Evolutionary conservation across 1,140 invertebrate genomes (phyloP).

Genomic region (Zaprionus davidi): DNA sequence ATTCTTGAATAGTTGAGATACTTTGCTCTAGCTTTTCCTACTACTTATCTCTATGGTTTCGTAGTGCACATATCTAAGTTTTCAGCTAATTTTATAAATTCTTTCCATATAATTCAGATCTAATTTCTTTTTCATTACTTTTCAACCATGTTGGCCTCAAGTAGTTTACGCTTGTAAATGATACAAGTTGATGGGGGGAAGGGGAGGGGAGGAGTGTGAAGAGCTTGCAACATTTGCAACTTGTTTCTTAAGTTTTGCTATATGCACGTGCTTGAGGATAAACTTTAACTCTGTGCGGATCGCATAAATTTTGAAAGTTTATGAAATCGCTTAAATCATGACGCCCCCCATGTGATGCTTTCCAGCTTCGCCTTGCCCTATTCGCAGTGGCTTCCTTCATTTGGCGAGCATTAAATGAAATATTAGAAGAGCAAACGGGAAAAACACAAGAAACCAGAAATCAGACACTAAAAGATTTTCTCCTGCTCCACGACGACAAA

Average conservation of each 20-base stretch:
- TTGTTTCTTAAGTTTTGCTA: slow-evolving; percentile 15
- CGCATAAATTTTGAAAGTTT: slow-evolving; percentile 41
- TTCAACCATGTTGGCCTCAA: neutral
- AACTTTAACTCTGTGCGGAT: slow-evolving; percentile 27
- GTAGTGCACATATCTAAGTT: too few relatives aligned
- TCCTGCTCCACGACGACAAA: neutral
- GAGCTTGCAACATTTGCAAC: slow-evolving; percentile 8
- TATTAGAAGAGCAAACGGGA: slow-evolving; percentile 45
- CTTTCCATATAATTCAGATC: neutral
- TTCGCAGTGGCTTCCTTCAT: neutral
- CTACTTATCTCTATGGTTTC: neutral
- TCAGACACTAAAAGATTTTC: slow-evolving; percentile 35
- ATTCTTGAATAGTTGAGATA: neutral
- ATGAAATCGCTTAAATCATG: slow-evolving; percentile 46
- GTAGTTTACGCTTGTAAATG: slow-evolving; percentile 13
- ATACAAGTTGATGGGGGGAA: neutral
- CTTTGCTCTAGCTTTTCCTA: neutral
- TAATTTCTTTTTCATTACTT: neutral
- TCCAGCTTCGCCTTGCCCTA: neutral
- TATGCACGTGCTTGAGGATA: slow-evolving; percentile 42
- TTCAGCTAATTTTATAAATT: neutral
- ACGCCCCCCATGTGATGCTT: neutral
- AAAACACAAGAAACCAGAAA: slow-evolving; percentile 40
- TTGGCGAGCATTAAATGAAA: slow-evolving; percentile 45
- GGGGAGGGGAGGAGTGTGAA: neutral